Evolutionary conservation across 1,140 invertebrate species (phyloP), one percentile per base, ranked within the genome.

Genomic region (Orchestia grillus): DNA sequence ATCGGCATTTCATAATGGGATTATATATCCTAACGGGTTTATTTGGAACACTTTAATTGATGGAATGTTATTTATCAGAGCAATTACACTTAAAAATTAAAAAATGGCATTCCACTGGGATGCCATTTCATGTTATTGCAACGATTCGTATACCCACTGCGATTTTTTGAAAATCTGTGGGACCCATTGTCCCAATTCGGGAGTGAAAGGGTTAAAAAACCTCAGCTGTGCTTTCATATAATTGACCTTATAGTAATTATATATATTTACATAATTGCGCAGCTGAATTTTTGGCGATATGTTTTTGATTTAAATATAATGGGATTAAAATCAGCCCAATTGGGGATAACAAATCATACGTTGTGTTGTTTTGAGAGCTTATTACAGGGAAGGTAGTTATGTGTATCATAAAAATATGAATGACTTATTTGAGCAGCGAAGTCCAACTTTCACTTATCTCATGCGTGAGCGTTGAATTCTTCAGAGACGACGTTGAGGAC

Each of bases 401-500:
- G 11, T 8, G 36, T 77, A 36, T 77, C 3, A 23, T 23, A 77
- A 1, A 36, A 28, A 19, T 77, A 77, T n/a, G 62, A 15, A 77
- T 19, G 28, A 77, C 62, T 15, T 8, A 28, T 77, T 3, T 77
- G 36, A 23, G 11, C 28, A 23, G 11, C 28, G 62, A 77, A 77
- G 1, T 19, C 1, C 11, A 77, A 36, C 62, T 77, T 77, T 28
- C 62, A 19, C 36, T 36, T 23, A 77, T 77, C 62, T 77, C 62
- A 77, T 77, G 62, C 28, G 62, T 77, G 62, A 8, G 47, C 1
- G 62, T 77, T 77, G 28, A 77, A 90, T 90, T 40, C 62, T 95
- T 95, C 97, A 97, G 36, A 91, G 95, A 92, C 41, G 47, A 44
- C 41, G 44, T 42, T 23, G 42, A 87, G 6, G 95, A 88, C 44